Percentiles rank a stretch among this genome's conserved stretches.
Evolutionary conservation across 2,113 vertebrate species (phyloP).

Genomic region (Mustela lutreola): DNA sequence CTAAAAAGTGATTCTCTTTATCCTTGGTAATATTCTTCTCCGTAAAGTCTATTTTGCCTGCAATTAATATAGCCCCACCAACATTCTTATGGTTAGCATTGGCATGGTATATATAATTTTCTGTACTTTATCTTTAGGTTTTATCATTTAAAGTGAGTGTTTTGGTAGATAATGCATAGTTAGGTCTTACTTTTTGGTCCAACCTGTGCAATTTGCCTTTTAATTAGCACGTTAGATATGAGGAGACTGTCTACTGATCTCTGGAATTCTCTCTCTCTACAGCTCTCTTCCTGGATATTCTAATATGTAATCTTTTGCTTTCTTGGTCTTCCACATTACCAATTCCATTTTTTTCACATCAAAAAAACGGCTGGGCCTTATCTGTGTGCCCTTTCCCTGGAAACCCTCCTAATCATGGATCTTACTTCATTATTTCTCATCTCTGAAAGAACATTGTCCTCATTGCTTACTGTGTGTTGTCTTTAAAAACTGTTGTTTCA

Average conservation of each 20-base stretch:
- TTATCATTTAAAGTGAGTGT: constrained; percentile 13
- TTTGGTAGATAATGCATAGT: neutral
- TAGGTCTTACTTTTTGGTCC: neutral
- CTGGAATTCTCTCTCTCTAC: neutral
- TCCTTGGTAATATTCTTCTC: neutral
- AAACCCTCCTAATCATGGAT: neutral
- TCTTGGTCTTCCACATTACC: neutral
- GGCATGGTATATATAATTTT: neutral
- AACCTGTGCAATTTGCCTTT: neutral
- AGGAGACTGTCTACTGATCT: neutral
- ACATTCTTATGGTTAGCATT: neutral
- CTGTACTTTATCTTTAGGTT: neutral
- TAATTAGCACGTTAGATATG: neutral
- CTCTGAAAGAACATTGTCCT: neutral
- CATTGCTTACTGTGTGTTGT: neutral
- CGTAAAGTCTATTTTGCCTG: constrained; percentile 20
- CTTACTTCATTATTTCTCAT: neutral
- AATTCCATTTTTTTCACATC: neutral
- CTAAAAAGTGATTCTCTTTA: constrained; percentile 4
- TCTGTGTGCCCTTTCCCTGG: neutral
- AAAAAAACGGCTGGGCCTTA: neutral
- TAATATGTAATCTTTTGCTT: neutral
- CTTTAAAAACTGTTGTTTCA: neutral
- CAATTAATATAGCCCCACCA: neutral
- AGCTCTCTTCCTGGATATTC: neutral